These are phyloP conservation scores for Polydesmus complanatus DNA, from an alignment of 2,888 invertebrate genomes.

Conservation along the genomic window DNA sequence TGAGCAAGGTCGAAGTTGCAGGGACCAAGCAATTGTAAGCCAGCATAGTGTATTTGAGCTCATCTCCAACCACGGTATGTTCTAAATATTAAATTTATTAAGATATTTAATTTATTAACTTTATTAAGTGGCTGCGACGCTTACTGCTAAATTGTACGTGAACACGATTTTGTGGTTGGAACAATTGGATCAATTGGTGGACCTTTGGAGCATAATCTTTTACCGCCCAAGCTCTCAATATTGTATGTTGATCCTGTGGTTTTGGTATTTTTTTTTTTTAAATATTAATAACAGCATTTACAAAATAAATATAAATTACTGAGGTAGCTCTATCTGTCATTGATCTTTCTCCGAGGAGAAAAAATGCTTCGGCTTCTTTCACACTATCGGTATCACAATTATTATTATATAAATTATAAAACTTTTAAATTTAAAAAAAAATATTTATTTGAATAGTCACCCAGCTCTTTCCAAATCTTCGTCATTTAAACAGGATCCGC, in stretches of 20 bases:
- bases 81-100: constrained; percentile 37
- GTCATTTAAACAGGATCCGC: constrained; percentile 36
- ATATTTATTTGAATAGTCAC: constrained; percentile 22
- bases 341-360: constrained; percentile 86
- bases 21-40: constrained; percentile 98
- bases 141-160: constrained; percentile 86
- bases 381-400: constrained; percentile 42
- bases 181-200: constrained; percentile 95
- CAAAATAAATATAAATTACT: constrained; percentile 37
- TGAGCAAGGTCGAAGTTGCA: constrained; percentile 91
- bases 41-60: constrained; percentile 92
- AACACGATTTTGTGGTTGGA: constrained; percentile 93
- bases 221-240: constrained; percentile 86
- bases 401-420: not conserved
- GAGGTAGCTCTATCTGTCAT: constrained; percentile 92
- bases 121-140: not conserved
- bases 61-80: constrained; percentile 96
- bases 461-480: constrained; percentile 56
- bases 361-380: constrained; percentile 95
- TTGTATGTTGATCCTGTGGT: constrained; percentile 54
- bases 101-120: not conserved
- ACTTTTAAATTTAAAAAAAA: not conserved
- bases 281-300: not conserved
- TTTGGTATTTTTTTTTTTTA: not conserved
- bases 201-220: constrained; percentile 95